phyloP scores from a whole-genome alignment of 2,888 invertebrate genomes.

The Parnassius apollo region DNA sequence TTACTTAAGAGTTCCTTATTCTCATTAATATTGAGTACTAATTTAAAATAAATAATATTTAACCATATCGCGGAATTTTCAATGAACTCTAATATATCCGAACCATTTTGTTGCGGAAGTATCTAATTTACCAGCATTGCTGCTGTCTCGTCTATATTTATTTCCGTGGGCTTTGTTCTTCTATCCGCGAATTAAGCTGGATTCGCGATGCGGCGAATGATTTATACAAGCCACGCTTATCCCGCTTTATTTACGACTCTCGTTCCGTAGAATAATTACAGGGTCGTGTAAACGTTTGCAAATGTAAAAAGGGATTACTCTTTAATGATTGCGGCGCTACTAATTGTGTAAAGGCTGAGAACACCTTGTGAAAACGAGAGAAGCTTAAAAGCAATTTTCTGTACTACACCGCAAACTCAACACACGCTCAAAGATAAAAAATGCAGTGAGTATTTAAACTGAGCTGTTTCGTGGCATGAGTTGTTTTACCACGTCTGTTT shows the following conservation, averaged over 20 bases:
- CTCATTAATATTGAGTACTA: too few species aligned
- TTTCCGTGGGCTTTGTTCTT: slow-evolving; percentile 75
- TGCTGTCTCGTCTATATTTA: slow-evolving; percentile 59
- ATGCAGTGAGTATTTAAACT: neutral
- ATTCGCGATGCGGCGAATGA: slow-evolving; percentile 64
- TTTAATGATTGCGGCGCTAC: slow-evolving; percentile 57
- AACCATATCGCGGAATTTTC: too few species aligned
- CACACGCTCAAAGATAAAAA: neutral
- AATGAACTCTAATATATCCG: neutral
- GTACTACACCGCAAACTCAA: neutral
- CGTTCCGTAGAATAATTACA: slow-evolving; percentile 75
- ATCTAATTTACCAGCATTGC: slow-evolving; percentile 49
- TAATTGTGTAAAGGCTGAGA: slow-evolving; percentile 55
- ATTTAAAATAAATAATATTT: too few species aligned
- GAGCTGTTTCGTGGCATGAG: slow-evolving; percentile 12
- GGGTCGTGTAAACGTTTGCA: slow-evolving; percentile 66
- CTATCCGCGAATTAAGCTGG: slow-evolving; percentile 74
- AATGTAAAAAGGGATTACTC: slow-evolving; percentile 73
- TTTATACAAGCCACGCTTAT: slow-evolving; percentile 77
- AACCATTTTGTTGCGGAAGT: slow-evolving; percentile 10
- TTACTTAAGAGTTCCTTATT: too few species aligned
- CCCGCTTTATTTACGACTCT: slow-evolving; percentile 75
- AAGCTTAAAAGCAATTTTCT: slow-evolving; percentile 8
- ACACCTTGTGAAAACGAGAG: slow-evolving; percentile 29
- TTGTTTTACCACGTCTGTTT: neutral